Conservation (phyloP, 2,113 vertebrate species). For the Actenoides hombroni region DNA sequence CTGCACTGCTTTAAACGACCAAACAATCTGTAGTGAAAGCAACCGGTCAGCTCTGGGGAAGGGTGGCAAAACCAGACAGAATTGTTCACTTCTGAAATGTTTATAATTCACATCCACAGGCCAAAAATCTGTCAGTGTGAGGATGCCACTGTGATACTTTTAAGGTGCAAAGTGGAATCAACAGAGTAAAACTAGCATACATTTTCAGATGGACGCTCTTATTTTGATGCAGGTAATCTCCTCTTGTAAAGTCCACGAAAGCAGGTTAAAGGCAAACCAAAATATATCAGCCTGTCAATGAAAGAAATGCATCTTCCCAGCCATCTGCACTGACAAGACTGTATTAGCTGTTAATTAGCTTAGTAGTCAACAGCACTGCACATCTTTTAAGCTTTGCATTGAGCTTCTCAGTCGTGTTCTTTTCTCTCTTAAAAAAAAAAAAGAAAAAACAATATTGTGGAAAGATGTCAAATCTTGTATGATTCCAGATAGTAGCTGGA, state of each 20-base stretch:
- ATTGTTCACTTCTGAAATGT: neutral
- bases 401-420: neutral
- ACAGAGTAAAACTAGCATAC: neutral
- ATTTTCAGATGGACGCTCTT: neutral
- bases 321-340: neutral
- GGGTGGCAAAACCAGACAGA: neutral
- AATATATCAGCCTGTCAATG: neutral
- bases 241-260: neutral
- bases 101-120: neutral
- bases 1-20: neutral
- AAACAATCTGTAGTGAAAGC: neutral
- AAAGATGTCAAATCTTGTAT: neutral
- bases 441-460: neutral
- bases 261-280: neutral
- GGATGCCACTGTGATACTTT: rapidly evolving
- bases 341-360: neutral
- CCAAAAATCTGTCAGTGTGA: neutral
- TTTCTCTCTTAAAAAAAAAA: neutral
- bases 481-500: neutral
- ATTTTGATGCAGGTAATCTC: neutral
- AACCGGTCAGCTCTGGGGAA: neutral
- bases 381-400: neutral
- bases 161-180: neutral
- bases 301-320: neutral
- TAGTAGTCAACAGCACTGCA: neutral